Conservation (phyloP, 1,140 invertebrate species). For the Tetramorium parvispinum region DNA sequence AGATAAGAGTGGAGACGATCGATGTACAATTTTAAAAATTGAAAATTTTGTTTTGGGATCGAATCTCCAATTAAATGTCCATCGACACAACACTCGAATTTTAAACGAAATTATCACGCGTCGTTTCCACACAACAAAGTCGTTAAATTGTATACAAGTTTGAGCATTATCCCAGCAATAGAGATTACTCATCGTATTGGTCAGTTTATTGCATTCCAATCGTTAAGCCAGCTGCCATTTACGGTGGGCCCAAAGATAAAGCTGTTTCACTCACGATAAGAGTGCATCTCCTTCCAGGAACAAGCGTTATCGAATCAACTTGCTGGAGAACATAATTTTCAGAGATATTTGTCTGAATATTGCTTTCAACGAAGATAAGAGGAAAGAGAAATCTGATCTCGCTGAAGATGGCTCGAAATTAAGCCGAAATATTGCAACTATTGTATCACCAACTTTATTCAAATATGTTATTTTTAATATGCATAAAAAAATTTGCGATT, state of each 20-base stretch:
- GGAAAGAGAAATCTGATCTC: background rate
- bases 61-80: background rate
- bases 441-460: too few species aligned
- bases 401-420: too few species aligned
- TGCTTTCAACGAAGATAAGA: background rate
- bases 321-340: background rate
- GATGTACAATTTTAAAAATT: background rate
- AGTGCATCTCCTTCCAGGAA: background rate
- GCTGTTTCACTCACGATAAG: conserved; percentile 12
- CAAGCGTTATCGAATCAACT: background rate
- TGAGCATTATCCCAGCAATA: background rate
- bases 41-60: background rate
- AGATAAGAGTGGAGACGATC: background rate
- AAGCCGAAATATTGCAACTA: too few species aligned
- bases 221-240: background rate
- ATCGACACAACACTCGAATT: background rate
- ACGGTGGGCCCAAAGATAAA: conserved; percentile 13
- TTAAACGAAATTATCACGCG: background rate
- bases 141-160: background rate
- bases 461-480: too few species aligned
- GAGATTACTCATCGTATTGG: conserved; percentile 23
- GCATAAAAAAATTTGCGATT: too few species aligned
- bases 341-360: background rate
- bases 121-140: background rate
- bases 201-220: conserved; percentile 30